phyloP scores from a whole-genome alignment of 2,888 invertebrate species.

The Polyommatus iphigenia region DNA sequence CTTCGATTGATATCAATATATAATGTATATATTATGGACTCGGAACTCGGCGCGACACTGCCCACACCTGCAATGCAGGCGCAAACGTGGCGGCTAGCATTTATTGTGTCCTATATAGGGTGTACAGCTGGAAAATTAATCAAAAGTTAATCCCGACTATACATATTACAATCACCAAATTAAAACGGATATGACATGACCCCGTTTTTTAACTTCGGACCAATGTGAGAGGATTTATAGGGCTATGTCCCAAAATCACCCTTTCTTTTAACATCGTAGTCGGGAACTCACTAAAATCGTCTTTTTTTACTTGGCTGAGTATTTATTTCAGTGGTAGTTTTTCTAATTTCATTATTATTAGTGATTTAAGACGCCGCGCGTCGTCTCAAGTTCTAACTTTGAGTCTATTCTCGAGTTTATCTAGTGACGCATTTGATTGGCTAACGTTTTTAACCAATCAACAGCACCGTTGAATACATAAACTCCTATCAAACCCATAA shows the following conservation, averaged over 20 bases:
- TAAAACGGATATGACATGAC: too few species aligned
- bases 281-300: too few species aligned
- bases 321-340: too few species aligned
- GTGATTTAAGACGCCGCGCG: too few species aligned
- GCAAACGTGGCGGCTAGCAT: constrained; percentile 42
- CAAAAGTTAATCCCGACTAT: background rate
- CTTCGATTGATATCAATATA: background rate
- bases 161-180: background rate
- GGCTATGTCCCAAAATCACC: too few species aligned
- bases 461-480: background rate
- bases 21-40: constrained; percentile 37
- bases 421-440: background rate
- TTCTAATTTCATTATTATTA: too few species aligned
- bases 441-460: background rate
- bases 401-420: background rate
- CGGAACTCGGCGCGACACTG: constrained; percentile 58
- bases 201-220: too few species aligned
- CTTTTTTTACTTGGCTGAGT: too few species aligned
- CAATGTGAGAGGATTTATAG: too few species aligned
- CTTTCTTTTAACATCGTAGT: too few species aligned
- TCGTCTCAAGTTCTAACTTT: background rate
- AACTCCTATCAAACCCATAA: background rate
- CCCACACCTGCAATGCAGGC: constrained; percentile 69
- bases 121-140: background rate
- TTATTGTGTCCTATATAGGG: background rate